phyloP scores from a whole-genome alignment of 2,113 vertebrate genomes.

The Pterocles gutturalis region DNA sequence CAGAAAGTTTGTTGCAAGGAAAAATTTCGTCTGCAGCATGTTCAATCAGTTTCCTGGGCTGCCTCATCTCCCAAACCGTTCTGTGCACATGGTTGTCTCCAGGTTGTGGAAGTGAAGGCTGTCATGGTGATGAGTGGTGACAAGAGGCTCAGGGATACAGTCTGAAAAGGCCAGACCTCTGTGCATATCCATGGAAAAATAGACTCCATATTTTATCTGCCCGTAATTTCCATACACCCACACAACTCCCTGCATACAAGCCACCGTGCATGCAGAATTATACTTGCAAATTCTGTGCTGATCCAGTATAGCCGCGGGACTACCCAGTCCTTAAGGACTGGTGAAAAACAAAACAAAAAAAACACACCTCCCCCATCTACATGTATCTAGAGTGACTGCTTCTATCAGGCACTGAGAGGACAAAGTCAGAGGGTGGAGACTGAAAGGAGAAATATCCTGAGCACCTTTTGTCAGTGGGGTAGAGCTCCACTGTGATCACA shows the following conservation, averaged over 20 bases:
- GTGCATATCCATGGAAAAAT: background rate
- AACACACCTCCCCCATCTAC: background rate
- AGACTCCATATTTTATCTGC: background rate
- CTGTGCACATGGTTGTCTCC: background rate
- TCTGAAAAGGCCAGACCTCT: background rate
- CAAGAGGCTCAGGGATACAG: background rate
- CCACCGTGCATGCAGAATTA: rapidly evolving
- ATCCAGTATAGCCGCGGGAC: background rate
- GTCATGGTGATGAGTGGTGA: background rate
- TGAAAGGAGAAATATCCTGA: background rate
- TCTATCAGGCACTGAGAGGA: rapidly evolving
- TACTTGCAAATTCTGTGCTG: background rate
- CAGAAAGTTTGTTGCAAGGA: background rate
- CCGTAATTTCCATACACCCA: background rate
- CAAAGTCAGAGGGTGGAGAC: background rate
- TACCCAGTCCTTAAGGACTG: background rate
- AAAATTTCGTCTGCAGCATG: background rate
- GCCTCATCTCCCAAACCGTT: background rate
- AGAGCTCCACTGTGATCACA: slow-evolving; percentile 95
- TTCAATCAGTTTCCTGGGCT: background rate
- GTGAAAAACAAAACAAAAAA: background rate
- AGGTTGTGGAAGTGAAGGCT: background rate
- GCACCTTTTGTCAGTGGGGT: slow-evolving; percentile 93
- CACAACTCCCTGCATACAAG: rapidly evolving
- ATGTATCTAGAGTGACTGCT: rapidly evolving